Percentiles rank a stretch among this genome's conserved stretches.
These are phyloP conservation scores for Odocoileus virginianus DNA, from an alignment of 2,113 vertebrate species.

Conservation along the genomic window DNA sequence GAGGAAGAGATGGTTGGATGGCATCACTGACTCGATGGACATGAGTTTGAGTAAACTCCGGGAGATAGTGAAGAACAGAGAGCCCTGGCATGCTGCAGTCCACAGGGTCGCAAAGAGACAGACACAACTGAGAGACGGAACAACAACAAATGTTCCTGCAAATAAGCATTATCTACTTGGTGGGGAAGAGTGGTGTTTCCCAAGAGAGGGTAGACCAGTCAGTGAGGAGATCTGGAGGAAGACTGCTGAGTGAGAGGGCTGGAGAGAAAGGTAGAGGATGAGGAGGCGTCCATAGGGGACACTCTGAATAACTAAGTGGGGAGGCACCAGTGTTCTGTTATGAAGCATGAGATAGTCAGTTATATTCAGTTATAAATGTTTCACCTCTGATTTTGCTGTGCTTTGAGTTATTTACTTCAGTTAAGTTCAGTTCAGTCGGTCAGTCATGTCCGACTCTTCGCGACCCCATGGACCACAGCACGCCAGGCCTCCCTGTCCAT, in stretches of 20 bases:
- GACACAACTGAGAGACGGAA: background rate
- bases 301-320: background rate
- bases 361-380: background rate
- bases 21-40: background rate
- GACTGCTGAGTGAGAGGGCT: background rate
- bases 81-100: background rate
- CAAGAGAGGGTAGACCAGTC: background rate
- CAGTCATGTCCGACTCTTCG: fast-evolving
- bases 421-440: background rate
- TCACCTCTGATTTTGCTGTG: background rate
- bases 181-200: background rate
- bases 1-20: background rate
- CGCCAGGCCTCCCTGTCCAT: background rate
- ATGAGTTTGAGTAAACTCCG: background rate
- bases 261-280: background rate
- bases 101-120: background rate
- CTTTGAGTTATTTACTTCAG: background rate
- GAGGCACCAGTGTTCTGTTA: background rate
- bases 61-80: background rate
- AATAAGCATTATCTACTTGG: background rate
- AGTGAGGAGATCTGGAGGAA: background rate
- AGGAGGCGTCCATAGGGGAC: background rate
- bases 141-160: background rate
- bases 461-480: background rate
- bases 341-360: background rate